These are phyloP conservation scores for Epinotia brunnichana DNA, from an alignment of 2,888 invertebrate species.

Conservation along the genomic window DNA sequence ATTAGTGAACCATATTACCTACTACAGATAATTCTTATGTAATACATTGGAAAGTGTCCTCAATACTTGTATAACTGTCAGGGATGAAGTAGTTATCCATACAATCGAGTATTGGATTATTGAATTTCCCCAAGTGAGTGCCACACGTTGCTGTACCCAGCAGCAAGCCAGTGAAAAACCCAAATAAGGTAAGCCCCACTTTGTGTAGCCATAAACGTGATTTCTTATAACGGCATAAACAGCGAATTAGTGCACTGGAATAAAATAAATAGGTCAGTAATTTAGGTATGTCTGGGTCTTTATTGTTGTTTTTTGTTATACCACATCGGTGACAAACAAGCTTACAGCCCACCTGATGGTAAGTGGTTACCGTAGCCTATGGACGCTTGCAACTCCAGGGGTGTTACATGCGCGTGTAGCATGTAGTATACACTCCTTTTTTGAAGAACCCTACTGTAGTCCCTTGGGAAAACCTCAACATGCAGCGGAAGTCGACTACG, in stretches of 20 bases:
- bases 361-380: no score
- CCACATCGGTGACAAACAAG: no score
- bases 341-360: no score
- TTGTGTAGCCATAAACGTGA: constrained; percentile 61
- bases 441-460: no score
- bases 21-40: constrained; percentile 44
- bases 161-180: constrained; percentile 65
- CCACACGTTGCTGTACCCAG: constrained; percentile 74
- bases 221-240: constrained; percentile 65
- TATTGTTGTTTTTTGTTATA: no score
- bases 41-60: constrained; percentile 63
- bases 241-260: constrained; percentile 71
- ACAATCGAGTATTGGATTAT: constrained; percentile 71
- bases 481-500: no score
- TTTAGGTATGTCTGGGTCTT: background rate
- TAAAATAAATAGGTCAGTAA: constrained; percentile 11
- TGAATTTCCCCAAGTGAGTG: constrained; percentile 65
- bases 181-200: constrained; percentile 53
- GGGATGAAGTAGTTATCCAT: constrained; percentile 69
- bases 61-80: constrained; percentile 55
- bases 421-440: no score
- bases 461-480: no score
- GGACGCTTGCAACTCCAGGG: no score
- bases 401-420: no score
- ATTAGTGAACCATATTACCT: no score